Base-by-base conservation (phyloP, 92 coral and sea anemone species). In the Actinostola sp. region DNA sequence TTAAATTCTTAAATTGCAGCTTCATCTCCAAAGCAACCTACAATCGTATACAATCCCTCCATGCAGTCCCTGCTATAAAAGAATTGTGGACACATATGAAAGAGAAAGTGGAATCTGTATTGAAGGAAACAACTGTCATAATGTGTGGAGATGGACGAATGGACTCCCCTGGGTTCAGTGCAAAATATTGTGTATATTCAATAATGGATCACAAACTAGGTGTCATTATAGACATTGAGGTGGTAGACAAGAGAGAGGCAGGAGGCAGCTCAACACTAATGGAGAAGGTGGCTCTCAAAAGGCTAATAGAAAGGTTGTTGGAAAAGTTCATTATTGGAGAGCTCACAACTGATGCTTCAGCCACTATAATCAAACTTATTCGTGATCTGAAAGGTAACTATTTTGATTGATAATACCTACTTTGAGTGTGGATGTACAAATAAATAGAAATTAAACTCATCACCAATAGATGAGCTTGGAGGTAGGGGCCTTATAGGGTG, bases 141-240 rank as follows among this genome's bases (percentile, higher is more conserved):
- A 43, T 81, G 54, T 67, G 71, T 68, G 78, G 79, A 31, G 88
- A 76, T 69, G 83, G 79, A 3, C 16, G 70, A 9, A n/a, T n/a
- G n/a, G n/a, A n/a, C n/a, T n/a, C n/a, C n/a, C n/a, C n/a, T n/a
- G n/a, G n/a, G n/a, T n/a, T 77, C 48, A 70, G 70, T 71, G 84
- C 89, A 1, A 84, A 84, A 27, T 84, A 62, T 36, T 84, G 89
- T 84, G 89, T 84, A 0, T 77, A 84, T 58, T 46, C 67, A 10
- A 58, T 77, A 4, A 84, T 84, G 80, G 89, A 84, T 25, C 84
- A 77, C 24, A 62, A 29, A 7, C 41, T 78, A 10, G 59, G 67
- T 50, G 68, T 84, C 2, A 66, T 84, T 7, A 38, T 84, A 21
- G 84, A 71, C 51, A 14, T 83, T 9, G 84, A 84, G n/a, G 75